phyloP scores from a whole-genome alignment of 2,113 vertebrate species.

The Corythornis vintsioides region DNA sequence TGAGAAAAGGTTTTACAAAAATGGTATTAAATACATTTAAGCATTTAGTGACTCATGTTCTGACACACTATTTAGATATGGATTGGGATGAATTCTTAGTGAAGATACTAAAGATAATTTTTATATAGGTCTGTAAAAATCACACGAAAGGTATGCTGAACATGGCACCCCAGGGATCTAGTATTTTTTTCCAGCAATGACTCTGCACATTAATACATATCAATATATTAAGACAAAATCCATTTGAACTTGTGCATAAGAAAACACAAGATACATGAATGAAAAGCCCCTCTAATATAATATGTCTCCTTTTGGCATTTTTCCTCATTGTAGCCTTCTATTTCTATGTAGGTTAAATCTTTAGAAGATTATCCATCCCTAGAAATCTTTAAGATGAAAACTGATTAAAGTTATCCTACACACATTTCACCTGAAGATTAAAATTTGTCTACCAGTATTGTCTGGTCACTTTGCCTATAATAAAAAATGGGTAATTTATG shows the following conservation, averaged over 20 bases:
- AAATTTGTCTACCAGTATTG: not conserved
- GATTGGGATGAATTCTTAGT: not conserved
- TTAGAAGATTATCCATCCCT: not conserved
- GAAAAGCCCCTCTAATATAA: not conserved
- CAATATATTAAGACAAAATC: conserved; percentile 48
- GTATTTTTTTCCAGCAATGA: conserved; percentile 49
- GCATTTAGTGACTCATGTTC: not conserved
- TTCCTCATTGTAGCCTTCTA: not conserved
- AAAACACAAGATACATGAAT: conserved; percentile 42
- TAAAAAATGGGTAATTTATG: not conserved
- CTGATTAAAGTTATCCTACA: not conserved
- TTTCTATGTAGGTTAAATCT: conserved; percentile 3
- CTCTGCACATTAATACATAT: conserved; percentile 51
- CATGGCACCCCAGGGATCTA: conserved; percentile 57
- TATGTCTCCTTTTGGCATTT: not conserved
- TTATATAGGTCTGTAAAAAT: conserved; percentile 18
- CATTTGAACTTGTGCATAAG: conserved; percentile 36
- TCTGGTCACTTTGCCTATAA: not conserved
- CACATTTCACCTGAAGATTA: conserved; percentile 8
- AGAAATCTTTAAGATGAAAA: not conserved
- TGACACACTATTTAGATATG: not conserved
- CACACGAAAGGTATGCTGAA: conserved; percentile 58
- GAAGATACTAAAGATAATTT: not conserved
- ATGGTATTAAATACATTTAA: not conserved
- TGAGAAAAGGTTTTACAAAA: not conserved